Evolutionary conservation across 2,113 vertebrate genomes (phyloP), one percentile per base, ranked within the genome.

Genomic region (Anoplopoma fimbria): DNA sequence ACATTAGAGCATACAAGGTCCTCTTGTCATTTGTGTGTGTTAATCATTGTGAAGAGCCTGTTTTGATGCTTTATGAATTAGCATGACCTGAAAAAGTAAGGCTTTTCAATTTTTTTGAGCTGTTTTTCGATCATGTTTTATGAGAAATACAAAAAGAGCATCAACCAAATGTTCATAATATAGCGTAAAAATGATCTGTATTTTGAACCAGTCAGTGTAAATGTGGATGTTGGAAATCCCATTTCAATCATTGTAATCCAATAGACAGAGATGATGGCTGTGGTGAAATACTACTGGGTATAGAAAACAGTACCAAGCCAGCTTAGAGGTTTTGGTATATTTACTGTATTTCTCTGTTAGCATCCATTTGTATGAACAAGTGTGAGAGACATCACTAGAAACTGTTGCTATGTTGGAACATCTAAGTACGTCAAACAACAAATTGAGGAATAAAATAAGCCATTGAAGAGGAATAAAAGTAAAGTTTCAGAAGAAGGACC

Each of bases 1-100:
- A 64, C 71, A 78, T 69, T 29, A 65, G 72, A 76, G 34, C 36
- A 36, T 13, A 15, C 67, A 45, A 23, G n/a, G 45, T 53, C 69
- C 27, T 57, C 2, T 1, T 68, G 78, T 67, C 40, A 12, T 9
- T 58, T 29, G 12, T 60, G 57, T 31, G 27, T 60, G 57, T 60
- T 60, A 17, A 60, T 60, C 14, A 29, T 17, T 17, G 57, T 58
- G 57, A 58, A 58, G 27, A 58, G 57, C 25, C 25, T 17, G 57
- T 60, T 29, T 72, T 73, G 33, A 75, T 60, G 19, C 27, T 38
- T 34, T 4, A 9, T 38, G 33, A 71, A 77, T 65, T 27, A 53
- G 36, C 14, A 61, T 75, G 23, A 58, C 27, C 25, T 27, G 0
- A 68, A 55, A 61, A 65, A 27, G n/a, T 31, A 71, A 69, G 61